Evolutionary conservation across 2,113 vertebrate species (phyloP), one percentile per base, ranked within the genome.

Genomic region (Octodon degus): DNA sequence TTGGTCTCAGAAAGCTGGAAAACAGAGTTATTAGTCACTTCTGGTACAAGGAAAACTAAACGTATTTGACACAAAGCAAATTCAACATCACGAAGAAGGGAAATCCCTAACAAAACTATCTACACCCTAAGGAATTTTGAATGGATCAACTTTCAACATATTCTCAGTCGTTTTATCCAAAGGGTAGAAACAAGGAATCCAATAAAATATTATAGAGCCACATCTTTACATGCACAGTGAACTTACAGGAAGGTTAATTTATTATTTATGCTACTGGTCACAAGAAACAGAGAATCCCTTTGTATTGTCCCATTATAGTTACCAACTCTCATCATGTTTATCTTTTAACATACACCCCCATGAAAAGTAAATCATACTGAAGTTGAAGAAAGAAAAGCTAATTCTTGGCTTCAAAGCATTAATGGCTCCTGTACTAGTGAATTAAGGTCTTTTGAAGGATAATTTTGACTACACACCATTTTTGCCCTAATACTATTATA

Each of bases 1-100:
- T 99, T 99, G 4, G 99, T 99, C 98, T 99, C 99, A 50, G 99
- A 99, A 97, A 99, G 99, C 99, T 99, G 97, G 27, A 97, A 98
- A 92, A 96, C 43, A 91, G 24, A 86, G 65, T 27, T 67, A 74
- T 16, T 72, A 74, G 72, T 98, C 89, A 98, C 30, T 95, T 14
- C 3, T 86, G 53, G 0, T 3, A 2, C 70, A 70, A 96, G 0
- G 0, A 12, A 82, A 16, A 25, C 60, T 68, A 84, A 13, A 79
- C 27, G 89, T 97, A 91, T 58, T 30, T 84, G 83, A 76, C 24
- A 25, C 1, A 67, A 87, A 85, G 43, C 60, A 32, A 88, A 80
- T 94, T 92, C 47, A 96, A 58, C 32, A 65, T 47, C 37, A 93
- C 82, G 86, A 79, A 72, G 96, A 86, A 72, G 12, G 32, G 27